Conservation (phyloP, 2,113 vertebrate species). For the Corydoras sp. region DNA sequence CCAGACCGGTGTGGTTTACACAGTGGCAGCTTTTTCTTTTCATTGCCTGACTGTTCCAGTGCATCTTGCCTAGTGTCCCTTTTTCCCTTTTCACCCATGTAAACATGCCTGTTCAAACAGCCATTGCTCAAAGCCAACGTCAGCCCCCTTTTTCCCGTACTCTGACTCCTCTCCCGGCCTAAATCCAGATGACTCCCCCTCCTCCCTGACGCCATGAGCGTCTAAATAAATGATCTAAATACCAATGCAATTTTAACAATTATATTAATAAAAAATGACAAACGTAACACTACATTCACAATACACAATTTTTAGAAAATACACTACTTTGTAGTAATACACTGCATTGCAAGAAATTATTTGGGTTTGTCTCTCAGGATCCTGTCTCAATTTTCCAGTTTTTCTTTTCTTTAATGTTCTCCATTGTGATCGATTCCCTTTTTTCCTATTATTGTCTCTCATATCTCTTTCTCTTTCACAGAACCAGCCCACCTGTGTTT, state of each 20-base stretch:
- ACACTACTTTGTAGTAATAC: not conserved
- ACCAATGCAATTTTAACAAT: constrained; percentile 10
- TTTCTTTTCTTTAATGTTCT: constrained; percentile 20
- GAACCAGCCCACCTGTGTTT: constrained; percentile 47
- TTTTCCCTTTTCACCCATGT: constrained; percentile 43
- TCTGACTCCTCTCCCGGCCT: constrained; percentile 22
- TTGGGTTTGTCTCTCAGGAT: not conserved
- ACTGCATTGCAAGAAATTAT: not conserved
- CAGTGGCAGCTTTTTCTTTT: constrained; percentile 45
- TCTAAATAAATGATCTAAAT: constrained; percentile 40
- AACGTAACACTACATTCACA: not conserved
- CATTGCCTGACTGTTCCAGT: constrained; percentile 44
- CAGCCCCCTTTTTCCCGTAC: constrained; percentile 30
- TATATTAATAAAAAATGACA: not conserved
- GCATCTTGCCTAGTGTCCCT: constrained; percentile 36
- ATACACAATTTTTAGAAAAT: not conserved
- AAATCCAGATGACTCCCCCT: not conserved
- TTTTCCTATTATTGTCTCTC: constrained; percentile 39
- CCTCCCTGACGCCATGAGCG: constrained; percentile 18
- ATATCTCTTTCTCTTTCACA: constrained; percentile 25
- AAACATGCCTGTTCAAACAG: constrained; percentile 51
- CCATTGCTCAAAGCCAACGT: constrained; percentile 44
- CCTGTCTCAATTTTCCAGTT: constrained; percentile 2
- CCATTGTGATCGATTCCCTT: constrained; percentile 25
- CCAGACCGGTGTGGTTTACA: constrained; percentile 42